Evolutionary conservation across 37 sponge, comb jelly and placozoan species (phyloP).

Genomic region (Amphimedon queenslandica): DNA sequence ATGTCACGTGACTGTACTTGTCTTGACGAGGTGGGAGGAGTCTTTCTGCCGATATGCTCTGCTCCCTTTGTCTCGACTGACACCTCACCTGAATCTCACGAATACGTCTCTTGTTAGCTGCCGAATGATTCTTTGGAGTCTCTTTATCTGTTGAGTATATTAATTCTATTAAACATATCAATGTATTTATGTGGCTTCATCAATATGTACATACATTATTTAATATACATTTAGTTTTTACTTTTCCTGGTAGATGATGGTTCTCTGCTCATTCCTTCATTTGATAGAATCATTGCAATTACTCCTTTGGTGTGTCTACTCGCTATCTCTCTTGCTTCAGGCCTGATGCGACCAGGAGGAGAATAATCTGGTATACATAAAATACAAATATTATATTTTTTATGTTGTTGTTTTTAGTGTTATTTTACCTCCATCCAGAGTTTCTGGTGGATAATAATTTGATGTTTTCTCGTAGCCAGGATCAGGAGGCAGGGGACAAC

Average conservation of each 20-base stretch:
- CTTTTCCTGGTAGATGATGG: no score
- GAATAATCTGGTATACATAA: no score
- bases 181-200: no score
- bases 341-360: constrained; percentile 16
- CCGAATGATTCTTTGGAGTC: constrained; percentile 34
- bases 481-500: constrained; percentile 36
- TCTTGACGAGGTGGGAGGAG: constrained; percentile 15
- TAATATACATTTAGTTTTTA: no score
- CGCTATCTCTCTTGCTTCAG: constrained; percentile 52
- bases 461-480: constrained; percentile 44
- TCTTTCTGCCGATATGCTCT: constrained; percentile 2
- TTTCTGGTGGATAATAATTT: constrained; percentile 6
- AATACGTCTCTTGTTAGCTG: constrained; percentile 22
- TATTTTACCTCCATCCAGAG: neutral
- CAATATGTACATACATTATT: no score
- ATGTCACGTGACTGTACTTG: constrained; percentile 52
- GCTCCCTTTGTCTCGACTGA: constrained; percentile 15
- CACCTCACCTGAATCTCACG: constrained; percentile 23
- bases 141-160: no score
- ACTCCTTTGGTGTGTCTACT: constrained; percentile 24
- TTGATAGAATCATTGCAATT: constrained; percentile 23
- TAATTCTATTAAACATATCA: no score
- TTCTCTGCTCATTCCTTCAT: no score
- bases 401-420: no score
- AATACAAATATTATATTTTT: no score